Evolutionary conservation across 2,113 vertebrate genomes (phyloP).

Genomic region (Chunga burmeisteri): DNA sequence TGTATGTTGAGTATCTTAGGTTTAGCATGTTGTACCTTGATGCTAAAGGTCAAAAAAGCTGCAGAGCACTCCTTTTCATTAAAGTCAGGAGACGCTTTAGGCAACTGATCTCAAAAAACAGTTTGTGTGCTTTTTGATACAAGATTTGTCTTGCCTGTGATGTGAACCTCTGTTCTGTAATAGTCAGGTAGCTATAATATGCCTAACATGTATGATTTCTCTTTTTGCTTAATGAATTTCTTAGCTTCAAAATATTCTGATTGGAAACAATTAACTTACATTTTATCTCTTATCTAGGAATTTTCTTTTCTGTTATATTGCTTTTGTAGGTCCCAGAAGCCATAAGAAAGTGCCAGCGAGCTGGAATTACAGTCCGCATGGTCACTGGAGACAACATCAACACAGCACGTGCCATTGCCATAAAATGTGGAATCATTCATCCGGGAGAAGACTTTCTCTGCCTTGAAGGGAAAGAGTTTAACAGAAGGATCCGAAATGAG

Average conservation of each 20-base stretch:
- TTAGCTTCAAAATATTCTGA: neutral
- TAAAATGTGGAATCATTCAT: constrained; percentile 97
- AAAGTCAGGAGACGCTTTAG: neutral
- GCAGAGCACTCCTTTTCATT: neutral
- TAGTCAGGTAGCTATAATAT: neutral
- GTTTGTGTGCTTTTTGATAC: neutral
- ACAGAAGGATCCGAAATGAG: constrained; percentile 96
- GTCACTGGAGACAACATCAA: constrained; percentile 99
- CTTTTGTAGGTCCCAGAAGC: constrained; percentile 89
- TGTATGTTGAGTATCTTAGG: neutral
- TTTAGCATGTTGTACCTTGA: neutral
- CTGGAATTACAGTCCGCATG: constrained; percentile 98
- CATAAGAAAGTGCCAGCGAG: constrained; percentile 93
- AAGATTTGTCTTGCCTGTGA: neutral
- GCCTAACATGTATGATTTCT: neutral
- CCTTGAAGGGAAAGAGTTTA: constrained; percentile 98
- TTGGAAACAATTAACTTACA: neutral
- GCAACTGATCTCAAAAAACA: neutral
- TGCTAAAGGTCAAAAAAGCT: neutral
- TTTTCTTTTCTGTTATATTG: neutral
- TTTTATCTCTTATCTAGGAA: neutral
- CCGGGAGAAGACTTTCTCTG: constrained; percentile 97
- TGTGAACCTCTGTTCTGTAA: neutral
- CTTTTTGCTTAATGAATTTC: neutral
- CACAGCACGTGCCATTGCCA: constrained; percentile 96